Percentiles rank a stretch among this genome's conserved stretches.
phyloP scores from a whole-genome alignment of 2,888 invertebrate species.

The Vannuccia rotundouncinata region DNA sequence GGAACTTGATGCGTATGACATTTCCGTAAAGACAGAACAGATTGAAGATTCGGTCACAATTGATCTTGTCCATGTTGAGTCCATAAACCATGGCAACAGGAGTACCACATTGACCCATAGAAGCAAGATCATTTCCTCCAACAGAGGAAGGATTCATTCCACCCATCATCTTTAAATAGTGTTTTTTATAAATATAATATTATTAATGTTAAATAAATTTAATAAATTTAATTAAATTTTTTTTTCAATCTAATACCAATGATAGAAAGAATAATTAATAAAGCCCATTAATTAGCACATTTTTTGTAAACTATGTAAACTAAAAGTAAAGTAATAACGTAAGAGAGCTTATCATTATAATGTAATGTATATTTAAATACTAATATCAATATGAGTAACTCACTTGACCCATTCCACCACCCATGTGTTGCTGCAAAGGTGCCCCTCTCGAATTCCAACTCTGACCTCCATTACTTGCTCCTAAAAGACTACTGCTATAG shows the following conservation, averaged over 20 bases:
- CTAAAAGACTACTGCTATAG: background rate
- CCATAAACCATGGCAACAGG: conserved; percentile 98
- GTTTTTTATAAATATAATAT: background rate
- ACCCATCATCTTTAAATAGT: background rate
- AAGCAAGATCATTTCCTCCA: background rate
- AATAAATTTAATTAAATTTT: too few species aligned
- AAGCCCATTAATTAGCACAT: too few species aligned
- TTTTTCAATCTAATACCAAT: too few species aligned
- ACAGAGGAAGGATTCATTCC: background rate
- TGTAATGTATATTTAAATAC: too few species aligned
- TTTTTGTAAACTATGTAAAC: too few species aligned
- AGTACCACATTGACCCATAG: conserved; percentile 22
- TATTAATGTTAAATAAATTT: too few species aligned
- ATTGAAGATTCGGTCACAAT: conserved; percentile 92
- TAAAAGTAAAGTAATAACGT: too few species aligned
- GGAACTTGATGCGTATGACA: conserved; percentile 83
- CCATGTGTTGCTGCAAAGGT: background rate
- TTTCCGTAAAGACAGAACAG: conserved; percentile 97
- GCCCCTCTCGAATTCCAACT: background rate
- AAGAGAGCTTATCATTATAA: too few species aligned
- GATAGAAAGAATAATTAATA: too few species aligned
- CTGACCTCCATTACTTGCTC: background rate
- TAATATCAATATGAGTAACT: too few species aligned
- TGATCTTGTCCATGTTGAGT: conserved; percentile 81
- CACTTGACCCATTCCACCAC: background rate